Base-by-base conservation (phyloP, 2,888 invertebrate species). In the Formica aserva region DNA sequence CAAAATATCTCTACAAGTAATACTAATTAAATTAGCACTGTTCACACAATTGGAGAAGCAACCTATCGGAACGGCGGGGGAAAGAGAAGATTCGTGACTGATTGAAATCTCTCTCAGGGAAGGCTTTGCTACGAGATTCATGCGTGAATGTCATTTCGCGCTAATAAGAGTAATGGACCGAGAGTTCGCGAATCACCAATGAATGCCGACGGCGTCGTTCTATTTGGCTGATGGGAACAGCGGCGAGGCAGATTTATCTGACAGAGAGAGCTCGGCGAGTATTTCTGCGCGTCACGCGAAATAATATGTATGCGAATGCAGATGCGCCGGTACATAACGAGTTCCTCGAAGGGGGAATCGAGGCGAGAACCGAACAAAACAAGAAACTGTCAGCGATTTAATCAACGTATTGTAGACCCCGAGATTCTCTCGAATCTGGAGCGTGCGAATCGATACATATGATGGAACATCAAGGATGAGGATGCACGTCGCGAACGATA, bases 131-230 rank as follows among this genome's bases (percentile, higher is more conserved):
- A 13, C 65, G 72, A 65, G 62, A 82, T 84, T 82, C 63, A 81
- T 74, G 63, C 67, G 62, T 69, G 78, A 82, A 67, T 82, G 76
- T 57, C 86, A 76, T 87, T 84, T 87, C 85, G 72, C 77, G 86
- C 81, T 89, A 89, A 90, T 90, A 90, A 90, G 89, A 82, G 89
- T 90, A 90, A 90, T 90, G 89, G 90, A 86, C 80, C 81, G 82
- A 63, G 76, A 82, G 60, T 76, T 18, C 69, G 48, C 69, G 66
- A 87, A 88, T 88, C 84, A 52, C 48, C 18, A 3, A 26, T 15
- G 22, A 76, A 62, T 41, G 15, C 29, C 69, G 32, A 52, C 63
- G 29, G 60, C 35, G 83, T 82, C 86, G 82, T 15, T 87, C 88
- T 90, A 88, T 90, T 89, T 89, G 71, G 89, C 86, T 90, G 90